Evolutionary conservation across 2,113 vertebrate species (phyloP), one percentile per base, ranked within the genome.

Genomic region (Lipotes vexillifer): DNA sequence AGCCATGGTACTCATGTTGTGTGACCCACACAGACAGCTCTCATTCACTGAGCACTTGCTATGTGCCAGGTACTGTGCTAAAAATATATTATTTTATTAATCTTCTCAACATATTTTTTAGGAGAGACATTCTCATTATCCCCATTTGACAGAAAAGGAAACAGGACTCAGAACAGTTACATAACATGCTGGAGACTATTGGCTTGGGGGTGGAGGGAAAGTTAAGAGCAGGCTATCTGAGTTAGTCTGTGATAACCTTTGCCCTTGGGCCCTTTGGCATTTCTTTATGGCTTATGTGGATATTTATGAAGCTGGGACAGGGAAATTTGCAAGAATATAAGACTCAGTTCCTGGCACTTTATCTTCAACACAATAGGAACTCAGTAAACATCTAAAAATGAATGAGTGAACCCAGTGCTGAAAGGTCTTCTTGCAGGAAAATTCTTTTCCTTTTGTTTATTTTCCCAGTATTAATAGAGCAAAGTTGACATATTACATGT

Each of bases 381-480:
- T 96, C 36, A 9, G 77, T 44, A 65, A 78, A 93, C 74, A 92
- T 93, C 90, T 46, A 52, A 88, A 75, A 87, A 44, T 61, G 25
- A 95, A 38, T 61, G 27, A 80, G 66, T 69, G 61, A 85, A 65
- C 91, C 38, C 44, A 13, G 25, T 44, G 44, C 49, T 83, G 63
- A 80, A 69, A 88, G 77, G 83, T 96, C 94, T 93, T 96, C 88
- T 92, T 78, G 59, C 14, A 13, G 61, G 72, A 94, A 92, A 74
- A 94, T 72, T 27, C 21, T 83, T 74, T 89, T 90, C 77, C n/a
- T 93, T 87, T 94, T 93, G 44, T 96, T 87, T 93, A 46, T 75
- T 92, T 86, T 93, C 46, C 55, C 15, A 3, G 31, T 49, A 44
- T 71, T 82, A 68, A 90, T 46, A 82, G 94, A 93, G 23, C 52